Evolutionary conservation across 1,140 invertebrate species (phyloP), one percentile per base, ranked within the genome.

Genomic region (Copidosoma floridanum): DNA sequence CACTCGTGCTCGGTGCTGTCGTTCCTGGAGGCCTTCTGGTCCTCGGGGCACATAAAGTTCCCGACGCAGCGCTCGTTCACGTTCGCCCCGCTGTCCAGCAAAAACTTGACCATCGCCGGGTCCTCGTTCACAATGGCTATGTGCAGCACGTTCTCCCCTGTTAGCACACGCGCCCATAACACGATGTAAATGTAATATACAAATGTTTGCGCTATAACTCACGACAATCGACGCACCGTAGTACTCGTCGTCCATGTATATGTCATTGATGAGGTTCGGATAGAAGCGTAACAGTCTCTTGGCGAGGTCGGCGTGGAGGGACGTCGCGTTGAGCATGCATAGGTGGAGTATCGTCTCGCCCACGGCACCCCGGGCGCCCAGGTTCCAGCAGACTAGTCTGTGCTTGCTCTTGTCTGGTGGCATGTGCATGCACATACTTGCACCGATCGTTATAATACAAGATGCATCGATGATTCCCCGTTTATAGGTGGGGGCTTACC

Each of bases 121-220:
- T 99, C 97, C 74, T 99, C 97, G 76, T 99, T 99, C 0, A 98
- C 95, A 67, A 99, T 98, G 0, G 96, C 94, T 75, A 99, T 95
- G 69, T 99, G 97, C 0, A 99, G 82, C 0, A 93, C 91, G 74
- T 88, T 94, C 72, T 96, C 93, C 1, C 93, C 91, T 91, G 54
- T n/a, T n/a, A 35, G 14, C 6, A 26, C 29, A 32, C 6, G 6
- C 6, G 6, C 12, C 29, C 29, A 32, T 12, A 6, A 67, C 61
- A 56, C 55, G 6, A 32, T 32, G 6, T 8, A 29, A 14, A 50
- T n/a, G n/a, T n/a, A n/a, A n/a, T n/a, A n/a, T n/a, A n/a, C n/a
- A n/a, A n/a, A n/a, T n/a, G n/a, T n/a, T n/a, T n/a, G 11, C 14
- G 1, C 12, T 46, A 46, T 3, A 18, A 18, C 1, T 18, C 26